Evolutionary conservation across 2,888 invertebrate species (phyloP).

Genomic region (Petrolisthes manimaculis): DNA sequence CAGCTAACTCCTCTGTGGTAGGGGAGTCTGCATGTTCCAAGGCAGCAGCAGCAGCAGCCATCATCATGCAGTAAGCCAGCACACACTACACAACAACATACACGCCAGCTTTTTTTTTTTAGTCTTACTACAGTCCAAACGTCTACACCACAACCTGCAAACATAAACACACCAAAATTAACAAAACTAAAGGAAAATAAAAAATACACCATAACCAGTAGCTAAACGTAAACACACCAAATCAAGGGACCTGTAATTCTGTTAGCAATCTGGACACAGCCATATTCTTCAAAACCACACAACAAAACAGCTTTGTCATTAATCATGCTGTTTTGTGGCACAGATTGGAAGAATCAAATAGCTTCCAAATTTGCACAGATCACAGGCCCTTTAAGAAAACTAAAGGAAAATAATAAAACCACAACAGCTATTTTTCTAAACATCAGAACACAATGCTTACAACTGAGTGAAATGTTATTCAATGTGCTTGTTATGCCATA

Average conservation of each 20-base stretch:
- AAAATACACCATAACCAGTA: neutral
- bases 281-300: constrained; percentile 36
- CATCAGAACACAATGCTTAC: no score
- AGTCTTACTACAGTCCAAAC: constrained; percentile 58
- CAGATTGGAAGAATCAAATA: constrained; percentile 20
- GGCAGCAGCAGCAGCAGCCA: constrained; percentile 61
- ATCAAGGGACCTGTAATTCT: neutral
- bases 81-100: constrained; percentile 63
- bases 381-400: constrained; percentile 14
- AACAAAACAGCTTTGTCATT: constrained; percentile 19
- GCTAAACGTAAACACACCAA: neutral
- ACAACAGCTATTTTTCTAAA: no score
- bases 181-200: constrained; percentile 3
- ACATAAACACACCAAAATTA: constrained; percentile 62
- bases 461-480: no score
- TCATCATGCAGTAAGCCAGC: constrained; percentile 65
- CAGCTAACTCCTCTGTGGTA: constrained; percentile 28
- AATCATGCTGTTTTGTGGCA: neutral
- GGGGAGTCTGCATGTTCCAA: constrained; percentile 35
- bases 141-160: constrained; percentile 65
- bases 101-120: constrained; percentile 62
- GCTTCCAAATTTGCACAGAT: constrained; percentile 19
- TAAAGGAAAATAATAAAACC: constrained; percentile 26
- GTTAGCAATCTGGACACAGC: neutral
- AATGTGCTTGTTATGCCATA: no score